Evolutionary conservation across 2,888 invertebrate genomes (phyloP).

Genomic region (Drosophila bunnanda): DNA sequence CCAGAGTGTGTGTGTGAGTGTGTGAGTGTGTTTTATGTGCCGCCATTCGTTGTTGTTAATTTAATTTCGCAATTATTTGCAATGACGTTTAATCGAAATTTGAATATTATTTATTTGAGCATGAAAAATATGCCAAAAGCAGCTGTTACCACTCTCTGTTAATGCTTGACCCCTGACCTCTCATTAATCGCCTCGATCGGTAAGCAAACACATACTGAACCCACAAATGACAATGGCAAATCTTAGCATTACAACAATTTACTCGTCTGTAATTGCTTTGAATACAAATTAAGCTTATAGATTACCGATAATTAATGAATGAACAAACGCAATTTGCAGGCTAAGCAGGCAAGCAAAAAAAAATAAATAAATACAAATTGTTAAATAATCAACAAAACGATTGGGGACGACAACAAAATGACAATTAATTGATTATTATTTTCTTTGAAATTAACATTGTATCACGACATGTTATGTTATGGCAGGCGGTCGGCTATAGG

Average conservation of each 20-base stretch:
- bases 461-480: constrained; percentile 23
- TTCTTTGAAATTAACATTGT: constrained; percentile 49
- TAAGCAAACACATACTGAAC: constrained; percentile 9
- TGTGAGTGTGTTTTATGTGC: too few relatives aligned
- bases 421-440: constrained; percentile 73
- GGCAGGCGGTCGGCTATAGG: not conserved
- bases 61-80: constrained; percentile 65
- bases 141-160: constrained; percentile 10
- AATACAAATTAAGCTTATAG: constrained; percentile 64
- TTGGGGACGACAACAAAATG: constrained; percentile 60
- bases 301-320: constrained; percentile 73
- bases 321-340: constrained; percentile 31
- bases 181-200: constrained; percentile 1
- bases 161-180: constrained; percentile 12
- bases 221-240: not conserved
- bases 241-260: constrained; percentile 19
- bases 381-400: constrained; percentile 58
- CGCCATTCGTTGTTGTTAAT: constrained; percentile 45
- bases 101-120: constrained; percentile 56
- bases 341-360: constrained; percentile 27
- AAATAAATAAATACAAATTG: constrained; percentile 30
- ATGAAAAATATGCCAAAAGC: constrained; percentile 43
- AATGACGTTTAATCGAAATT: constrained; percentile 60
- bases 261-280: constrained; percentile 64
- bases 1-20: constrained; percentile 24